phyloP scores from a whole-genome alignment of 1,140 invertebrate genomes.

The Nomia melanderi region DNA sequence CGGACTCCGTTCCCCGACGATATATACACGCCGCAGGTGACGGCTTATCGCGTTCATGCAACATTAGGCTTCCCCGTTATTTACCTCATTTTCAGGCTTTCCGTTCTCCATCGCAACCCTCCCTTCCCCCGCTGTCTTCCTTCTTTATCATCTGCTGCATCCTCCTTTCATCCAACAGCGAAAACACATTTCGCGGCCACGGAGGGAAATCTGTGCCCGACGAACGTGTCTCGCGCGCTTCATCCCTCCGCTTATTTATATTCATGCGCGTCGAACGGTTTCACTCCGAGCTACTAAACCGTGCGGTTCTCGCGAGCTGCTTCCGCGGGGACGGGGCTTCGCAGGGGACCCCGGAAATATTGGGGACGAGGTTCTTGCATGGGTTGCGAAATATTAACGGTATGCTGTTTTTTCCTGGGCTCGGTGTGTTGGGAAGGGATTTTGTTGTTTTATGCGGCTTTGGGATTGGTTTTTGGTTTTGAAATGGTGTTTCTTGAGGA shows the following conservation, averaged over 20 bases:
- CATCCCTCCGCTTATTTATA: constrained; percentile 37
- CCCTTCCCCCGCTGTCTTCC: constrained; percentile 27
- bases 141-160: constrained; percentile 7
- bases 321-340: neutral
- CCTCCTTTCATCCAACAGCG: constrained; percentile 30
- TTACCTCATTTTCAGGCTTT: constrained; percentile 71
- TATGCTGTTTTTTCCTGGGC: no score
- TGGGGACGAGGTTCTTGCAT: no score
- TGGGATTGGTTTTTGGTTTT: no score
- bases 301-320: neutral
- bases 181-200: constrained; percentile 42
- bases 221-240: neutral
- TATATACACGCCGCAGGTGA: constrained; percentile 64
- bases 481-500: no score
- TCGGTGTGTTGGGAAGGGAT: no score
- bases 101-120: constrained; percentile 62
- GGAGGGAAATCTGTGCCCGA: constrained; percentile 47
- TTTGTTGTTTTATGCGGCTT: no score
- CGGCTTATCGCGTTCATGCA: constrained; percentile 80
- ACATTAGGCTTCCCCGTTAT: constrained; percentile 79
- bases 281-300: neutral
- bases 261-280: constrained; percentile 10
- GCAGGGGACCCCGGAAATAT: no score
- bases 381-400: no score
- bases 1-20: constrained; percentile 19